Evolutionary conservation across 2,797 vertebrate genomes (phyloP).

Genomic region (Tinamus major): DNA sequence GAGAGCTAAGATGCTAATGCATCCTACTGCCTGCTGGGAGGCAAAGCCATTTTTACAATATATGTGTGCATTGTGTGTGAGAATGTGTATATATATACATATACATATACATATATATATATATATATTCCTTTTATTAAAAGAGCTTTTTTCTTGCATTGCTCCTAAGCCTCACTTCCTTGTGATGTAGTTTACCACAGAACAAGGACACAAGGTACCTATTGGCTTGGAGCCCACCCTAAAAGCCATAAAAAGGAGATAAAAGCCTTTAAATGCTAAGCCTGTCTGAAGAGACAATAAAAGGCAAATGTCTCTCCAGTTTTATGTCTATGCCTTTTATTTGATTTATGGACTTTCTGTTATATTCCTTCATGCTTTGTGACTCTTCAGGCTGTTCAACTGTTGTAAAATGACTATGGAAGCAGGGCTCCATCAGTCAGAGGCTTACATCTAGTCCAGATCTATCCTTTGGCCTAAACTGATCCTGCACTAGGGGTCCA

Average conservation of each 20-base stretch:
- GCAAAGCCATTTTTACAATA: neutral
- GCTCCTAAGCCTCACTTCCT: neutral
- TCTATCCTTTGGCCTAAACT: neutral
- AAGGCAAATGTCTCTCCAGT: slow-evolving; percentile 52
- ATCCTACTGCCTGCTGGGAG: neutral
- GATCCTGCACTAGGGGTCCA: neutral
- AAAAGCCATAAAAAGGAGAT: slow-evolving; percentile 58
- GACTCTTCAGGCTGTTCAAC: neutral
- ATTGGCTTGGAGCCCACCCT: slow-evolving; percentile 42
- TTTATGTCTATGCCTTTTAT: slow-evolving; percentile 39
- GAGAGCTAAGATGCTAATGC: neutral
- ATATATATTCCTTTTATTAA: neutral
- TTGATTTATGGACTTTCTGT: slow-evolving; percentile 37
- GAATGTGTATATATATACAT: neutral
- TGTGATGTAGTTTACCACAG: neutral
- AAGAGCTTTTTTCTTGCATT: neutral
- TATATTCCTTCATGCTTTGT: slow-evolving; percentile 53
- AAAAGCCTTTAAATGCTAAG: slow-evolving; percentile 62
- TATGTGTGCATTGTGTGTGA: neutral
- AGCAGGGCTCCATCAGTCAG: neutral
- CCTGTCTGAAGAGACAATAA: slow-evolving; percentile 61
- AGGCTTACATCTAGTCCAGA: neutral
- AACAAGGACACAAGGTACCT: slow-evolving; percentile 9
- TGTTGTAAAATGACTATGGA: neutral
- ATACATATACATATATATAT: neutral